phyloP scores from a whole-genome alignment of 2,888 invertebrate species.

The Diarsia rubi region DNA sequence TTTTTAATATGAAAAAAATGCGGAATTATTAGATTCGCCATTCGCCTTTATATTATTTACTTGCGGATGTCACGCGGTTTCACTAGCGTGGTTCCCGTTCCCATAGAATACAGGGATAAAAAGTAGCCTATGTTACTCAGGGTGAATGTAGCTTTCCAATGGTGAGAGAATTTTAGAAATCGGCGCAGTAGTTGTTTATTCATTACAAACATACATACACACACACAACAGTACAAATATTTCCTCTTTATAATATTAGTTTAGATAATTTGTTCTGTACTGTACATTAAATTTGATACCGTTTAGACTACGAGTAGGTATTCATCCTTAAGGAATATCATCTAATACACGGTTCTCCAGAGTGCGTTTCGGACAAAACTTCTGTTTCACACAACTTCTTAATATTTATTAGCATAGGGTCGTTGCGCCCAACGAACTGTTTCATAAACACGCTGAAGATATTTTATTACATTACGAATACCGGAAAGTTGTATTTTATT shows the following conservation, averaged over 20 bases:
- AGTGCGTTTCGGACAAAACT: not conserved
- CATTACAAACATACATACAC: no score
- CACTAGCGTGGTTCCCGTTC: no score
- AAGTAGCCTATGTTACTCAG: no score
- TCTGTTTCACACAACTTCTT: not conserved
- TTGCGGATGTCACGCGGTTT: no score
- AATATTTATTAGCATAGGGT: constrained; percentile 20
- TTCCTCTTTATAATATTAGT: no score
- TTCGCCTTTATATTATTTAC: no score
- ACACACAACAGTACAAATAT: no score
- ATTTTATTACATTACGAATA: constrained; percentile 35
- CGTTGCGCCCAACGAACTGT: constrained; percentile 17
- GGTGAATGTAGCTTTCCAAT: no score
- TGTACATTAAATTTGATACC: not conserved
- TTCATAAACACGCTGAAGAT: constrained; percentile 24
- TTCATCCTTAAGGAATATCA: not conserved
- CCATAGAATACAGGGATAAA: no score
- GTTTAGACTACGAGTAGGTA: not conserved
- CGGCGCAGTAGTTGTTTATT: no score
- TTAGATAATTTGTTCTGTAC: no score
- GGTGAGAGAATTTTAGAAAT: no score
- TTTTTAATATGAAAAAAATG: not conserved
- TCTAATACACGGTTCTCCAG: not conserved
- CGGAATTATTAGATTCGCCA: not conserved
- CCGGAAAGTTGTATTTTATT: constrained; percentile 41